These are phyloP conservation scores for Telmatherina bonti DNA, from an alignment of 2,797 vertebrate genomes.

Conservation along the genomic window DNA sequence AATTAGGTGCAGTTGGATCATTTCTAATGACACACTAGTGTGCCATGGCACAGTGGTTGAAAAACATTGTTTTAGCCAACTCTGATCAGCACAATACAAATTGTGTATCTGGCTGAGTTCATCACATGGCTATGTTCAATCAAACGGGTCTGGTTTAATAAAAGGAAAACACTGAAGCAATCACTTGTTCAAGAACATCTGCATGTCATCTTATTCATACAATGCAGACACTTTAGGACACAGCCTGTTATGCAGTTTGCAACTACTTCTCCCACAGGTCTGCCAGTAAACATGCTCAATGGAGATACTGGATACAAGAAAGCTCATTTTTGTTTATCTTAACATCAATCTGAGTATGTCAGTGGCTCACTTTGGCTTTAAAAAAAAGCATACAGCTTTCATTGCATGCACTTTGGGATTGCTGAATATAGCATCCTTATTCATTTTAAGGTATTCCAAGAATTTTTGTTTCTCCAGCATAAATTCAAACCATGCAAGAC, in stretches of 20 bases:
- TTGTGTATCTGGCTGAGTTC: no score
- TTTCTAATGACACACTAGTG: no score
- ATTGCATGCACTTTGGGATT: neutral
- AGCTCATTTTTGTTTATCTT: neutral
- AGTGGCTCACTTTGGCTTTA: neutral
- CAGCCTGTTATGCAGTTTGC: neutral
- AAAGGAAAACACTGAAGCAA: neutral
- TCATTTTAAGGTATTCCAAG: neutral
- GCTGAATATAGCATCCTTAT: neutral
- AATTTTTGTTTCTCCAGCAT: neutral
- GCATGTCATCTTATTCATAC: neutral
- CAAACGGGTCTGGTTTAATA: neutral
- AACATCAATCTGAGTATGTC: neutral
- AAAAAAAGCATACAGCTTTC: neutral
- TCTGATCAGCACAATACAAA: neutral
- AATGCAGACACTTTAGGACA: neutral
- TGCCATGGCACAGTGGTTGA: no score
- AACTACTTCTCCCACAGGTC: neutral
- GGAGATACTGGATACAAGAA: neutral
- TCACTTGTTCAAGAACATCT: neutral
- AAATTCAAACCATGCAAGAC: neutral
- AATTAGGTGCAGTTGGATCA: no score
- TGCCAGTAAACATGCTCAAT: neutral
- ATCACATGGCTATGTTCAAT: no score
- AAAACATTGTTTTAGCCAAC: no score